Base-by-base conservation (phyloP, 2,113 vertebrate genomes). In the Odobenus rosmarus region DNA sequence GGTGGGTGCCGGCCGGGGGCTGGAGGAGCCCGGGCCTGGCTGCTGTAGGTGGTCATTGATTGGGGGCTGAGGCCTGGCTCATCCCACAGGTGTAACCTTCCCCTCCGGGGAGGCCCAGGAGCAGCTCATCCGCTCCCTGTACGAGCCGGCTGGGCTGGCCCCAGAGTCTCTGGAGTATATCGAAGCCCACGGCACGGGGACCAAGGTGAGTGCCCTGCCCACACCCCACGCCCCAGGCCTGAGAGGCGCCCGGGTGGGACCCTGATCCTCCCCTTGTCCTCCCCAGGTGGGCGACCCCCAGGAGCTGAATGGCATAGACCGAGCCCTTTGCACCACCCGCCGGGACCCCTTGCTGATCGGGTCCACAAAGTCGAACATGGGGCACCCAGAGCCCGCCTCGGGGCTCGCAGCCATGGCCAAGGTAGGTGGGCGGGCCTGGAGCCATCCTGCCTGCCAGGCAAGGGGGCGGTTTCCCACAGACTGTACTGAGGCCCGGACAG, bases 301-400 rank as follows among this genome's bases (percentile, higher is more conserved):
- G 98, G 99, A 99, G 98, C 96, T 99, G 51, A 99, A 99, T 5
- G 96, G 99, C 93, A 99, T 99, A 16, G 98, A 90, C 69, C 49
- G 55, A 14, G 97, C 99, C 21, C 99, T 99, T 98, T 99, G 99
- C 74, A 36, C 98, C 11, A 96, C 98, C 64, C 91, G 99, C 88
- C 98, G 98, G 92, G 98, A 98, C 0, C 99, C 99, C 0, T 96
- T 99, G 97, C 98, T 99, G 88, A 98, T 99, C 12, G 99, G 99
- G 53, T 99, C 99, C 96, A 99, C 99, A 76, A 99, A 99, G 98
- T 99, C 99, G 71, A 99, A 99, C 98, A 99, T 99, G 99, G 99
- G 99, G 39, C 99, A 99, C 92, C 98, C 99, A 3, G 99, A 99
- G 98, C 99, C 99, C 2, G 99, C 99, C 11, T 99, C 99, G 0